Percentiles rank a stretch among this genome's conserved stretches.
Evolutionary conservation across 1,140 invertebrate species (phyloP).

Genomic region (Pogonomyrmex barbatus): DNA sequence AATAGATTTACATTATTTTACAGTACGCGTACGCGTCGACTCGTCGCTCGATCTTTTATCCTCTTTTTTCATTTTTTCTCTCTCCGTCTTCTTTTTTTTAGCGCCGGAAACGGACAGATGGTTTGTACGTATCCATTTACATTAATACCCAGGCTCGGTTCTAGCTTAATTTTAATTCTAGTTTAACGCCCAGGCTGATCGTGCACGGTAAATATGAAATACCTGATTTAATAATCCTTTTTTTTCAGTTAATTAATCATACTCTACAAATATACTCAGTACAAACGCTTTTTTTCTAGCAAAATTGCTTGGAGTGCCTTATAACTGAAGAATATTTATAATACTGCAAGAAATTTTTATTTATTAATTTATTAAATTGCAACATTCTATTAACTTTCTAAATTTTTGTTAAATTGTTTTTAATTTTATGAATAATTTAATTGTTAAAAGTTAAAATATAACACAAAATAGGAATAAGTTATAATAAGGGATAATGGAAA

Average conservation of each 20-base stretch:
- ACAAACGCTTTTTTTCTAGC: neutral
- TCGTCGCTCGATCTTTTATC: slow-evolving; percentile 41
- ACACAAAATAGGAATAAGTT: neutral
- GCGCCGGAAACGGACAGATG: slow-evolving; percentile 36
- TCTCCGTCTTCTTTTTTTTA: slow-evolving; percentile 17
- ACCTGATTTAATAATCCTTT: slow-evolving; percentile 4
- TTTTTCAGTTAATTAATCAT: neutral
- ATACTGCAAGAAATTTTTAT: neutral
- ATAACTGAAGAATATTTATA: neutral
- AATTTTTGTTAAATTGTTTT: neutral
- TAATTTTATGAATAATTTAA: neutral
- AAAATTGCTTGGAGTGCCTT: neutral
- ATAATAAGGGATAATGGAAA: neutral
- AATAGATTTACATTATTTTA: slow-evolving; percentile 76
- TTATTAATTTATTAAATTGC: neutral
- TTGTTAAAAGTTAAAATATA: neutral
- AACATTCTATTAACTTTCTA: neutral
- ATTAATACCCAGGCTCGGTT: slow-evolving; percentile 41
- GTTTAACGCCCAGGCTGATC: slow-evolving; percentile 33
- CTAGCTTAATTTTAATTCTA: slow-evolving; percentile 53
- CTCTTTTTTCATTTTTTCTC: neutral
- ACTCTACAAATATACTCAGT: neutral
- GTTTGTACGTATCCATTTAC: slow-evolving; percentile 59
- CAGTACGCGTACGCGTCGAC: slow-evolving; percentile 59
- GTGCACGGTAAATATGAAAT: slow-evolving; percentile 26